phyloP scores from a whole-genome alignment of 2,113 vertebrate genomes.

The Podarcis raffonei region DNA sequence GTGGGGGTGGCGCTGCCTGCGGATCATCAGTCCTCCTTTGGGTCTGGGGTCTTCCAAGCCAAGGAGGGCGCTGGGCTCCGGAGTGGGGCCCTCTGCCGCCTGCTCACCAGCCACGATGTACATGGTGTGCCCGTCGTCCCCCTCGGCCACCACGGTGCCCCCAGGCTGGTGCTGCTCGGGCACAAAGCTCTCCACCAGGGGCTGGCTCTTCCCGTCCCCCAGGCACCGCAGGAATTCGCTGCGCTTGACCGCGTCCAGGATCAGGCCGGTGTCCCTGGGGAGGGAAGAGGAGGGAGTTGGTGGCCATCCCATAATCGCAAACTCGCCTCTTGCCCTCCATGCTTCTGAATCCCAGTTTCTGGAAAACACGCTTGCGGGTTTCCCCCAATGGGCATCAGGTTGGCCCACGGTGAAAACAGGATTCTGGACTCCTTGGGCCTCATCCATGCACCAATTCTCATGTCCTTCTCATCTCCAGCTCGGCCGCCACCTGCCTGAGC shows the following conservation, averaged over 20 bases:
- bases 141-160: slow-evolving; percentile 75
- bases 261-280: slow-evolving; percentile 76
- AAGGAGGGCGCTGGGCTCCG: not conserved
- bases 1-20: not conserved
- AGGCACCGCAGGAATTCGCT: slow-evolving; percentile 82
- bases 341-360: too few relatives aligned
- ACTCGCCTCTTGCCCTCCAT: not conserved
- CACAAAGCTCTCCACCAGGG: slow-evolving; percentile 78
- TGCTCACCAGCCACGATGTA: slow-evolving; percentile 81
- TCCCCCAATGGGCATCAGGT: too few relatives aligned
- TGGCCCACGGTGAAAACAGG: too few relatives aligned
- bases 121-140: slow-evolving; percentile 79
- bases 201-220: slow-evolving; percentile 79
- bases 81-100: fast-evolving
- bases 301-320: not conserved
- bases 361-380: too few relatives aligned
- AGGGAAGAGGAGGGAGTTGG: not conserved
- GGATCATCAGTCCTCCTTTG: not conserved
- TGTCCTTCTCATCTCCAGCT: not conserved
- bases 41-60: not conserved
- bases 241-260: slow-evolving; percentile 75
- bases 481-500: not conserved
- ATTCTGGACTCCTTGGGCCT: too few relatives aligned
- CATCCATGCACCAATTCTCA: too few relatives aligned
- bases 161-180: slow-evolving; percentile 47